A percentile compares a stretch with the other conserved stretches of the same genome.
phyloP scores from a whole-genome alignment of 1,140 invertebrate species.

The Anadara kagoshimensis region DNA sequence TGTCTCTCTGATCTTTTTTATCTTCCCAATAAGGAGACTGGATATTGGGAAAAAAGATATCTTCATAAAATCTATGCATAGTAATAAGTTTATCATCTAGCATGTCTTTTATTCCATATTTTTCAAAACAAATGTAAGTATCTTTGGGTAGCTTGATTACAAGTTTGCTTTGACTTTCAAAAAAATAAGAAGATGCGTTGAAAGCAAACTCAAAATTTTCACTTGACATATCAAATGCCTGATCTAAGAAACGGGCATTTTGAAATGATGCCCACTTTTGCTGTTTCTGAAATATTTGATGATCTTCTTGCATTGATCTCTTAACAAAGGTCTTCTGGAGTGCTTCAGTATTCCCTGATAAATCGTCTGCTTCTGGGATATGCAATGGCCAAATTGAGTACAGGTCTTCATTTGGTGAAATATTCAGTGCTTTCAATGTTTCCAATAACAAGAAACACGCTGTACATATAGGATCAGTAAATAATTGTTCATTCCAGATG shows the following conservation, averaged over 20 bases:
- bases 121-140: neutral
- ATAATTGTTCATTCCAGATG: slow-evolving; percentile 30
- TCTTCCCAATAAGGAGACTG: neutral
- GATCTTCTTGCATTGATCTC: too few relatives aligned
- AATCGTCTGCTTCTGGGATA: neutral
- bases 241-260: too few relatives aligned
- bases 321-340: too few relatives aligned
- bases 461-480: slow-evolving; percentile 13
- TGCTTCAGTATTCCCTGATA: neutral
- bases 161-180: too few relatives aligned
- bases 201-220: too few relatives aligned
- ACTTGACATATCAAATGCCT: too few relatives aligned
- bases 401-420: too few relatives aligned
- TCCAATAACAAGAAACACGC: slow-evolving; percentile 1
- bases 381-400: neutral
- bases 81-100: slow-evolving; percentile 1
- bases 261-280: too few relatives aligned
- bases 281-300: too few relatives aligned
- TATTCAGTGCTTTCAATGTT: neutral
- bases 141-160: too few relatives aligned
- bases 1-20: neutral
- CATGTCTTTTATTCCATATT: neutral
- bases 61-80: neutral
- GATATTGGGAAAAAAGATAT: slow-evolving; percentile 4
- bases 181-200: too few relatives aligned